Percentiles rank a stretch among this genome's conserved stretches.
These are phyloP conservation scores for Clarias platycephalus DNA, from an alignment of 2,797 vertebrate genomes.

Conservation along the genomic window DNA sequence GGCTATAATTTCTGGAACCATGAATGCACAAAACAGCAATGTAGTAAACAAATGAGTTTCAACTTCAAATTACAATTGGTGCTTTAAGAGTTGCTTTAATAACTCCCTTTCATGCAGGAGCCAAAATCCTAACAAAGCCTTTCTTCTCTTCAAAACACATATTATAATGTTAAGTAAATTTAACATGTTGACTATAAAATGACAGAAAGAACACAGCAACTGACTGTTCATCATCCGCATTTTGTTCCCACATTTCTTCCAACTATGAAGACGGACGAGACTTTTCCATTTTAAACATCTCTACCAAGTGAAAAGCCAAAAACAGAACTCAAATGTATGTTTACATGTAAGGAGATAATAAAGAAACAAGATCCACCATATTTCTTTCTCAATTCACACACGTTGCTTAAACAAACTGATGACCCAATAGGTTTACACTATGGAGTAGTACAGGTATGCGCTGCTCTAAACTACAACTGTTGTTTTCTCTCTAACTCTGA, in stretches of 20 bases:
- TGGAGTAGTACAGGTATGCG: too few species aligned
- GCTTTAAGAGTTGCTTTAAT: background rate
- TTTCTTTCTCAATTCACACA: background rate
- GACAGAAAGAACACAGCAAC: conserved; percentile 3
- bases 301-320: background rate
- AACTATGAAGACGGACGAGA: background rate
- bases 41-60: conserved; percentile 14
- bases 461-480: too few species aligned
- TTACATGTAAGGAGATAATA: background rate
- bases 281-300: conserved; percentile 1
- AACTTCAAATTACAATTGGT: conserved; percentile 20
- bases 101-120: background rate
- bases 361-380: background rate
- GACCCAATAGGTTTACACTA: too few species aligned
- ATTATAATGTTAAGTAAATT: conserved; percentile 20
- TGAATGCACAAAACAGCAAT: background rate
- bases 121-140: conserved; percentile 1
- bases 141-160: conserved; percentile 10
- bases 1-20: background rate
- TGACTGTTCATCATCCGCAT: conserved; percentile 22
- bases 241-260: background rate
- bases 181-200: conserved; percentile 28
- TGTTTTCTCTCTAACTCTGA: too few species aligned
- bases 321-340: background rate
- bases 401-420: too few species aligned